Evolutionary conservation across 2,797 vertebrate genomes (phyloP).

Genomic region (Enteromius anoplus): DNA sequence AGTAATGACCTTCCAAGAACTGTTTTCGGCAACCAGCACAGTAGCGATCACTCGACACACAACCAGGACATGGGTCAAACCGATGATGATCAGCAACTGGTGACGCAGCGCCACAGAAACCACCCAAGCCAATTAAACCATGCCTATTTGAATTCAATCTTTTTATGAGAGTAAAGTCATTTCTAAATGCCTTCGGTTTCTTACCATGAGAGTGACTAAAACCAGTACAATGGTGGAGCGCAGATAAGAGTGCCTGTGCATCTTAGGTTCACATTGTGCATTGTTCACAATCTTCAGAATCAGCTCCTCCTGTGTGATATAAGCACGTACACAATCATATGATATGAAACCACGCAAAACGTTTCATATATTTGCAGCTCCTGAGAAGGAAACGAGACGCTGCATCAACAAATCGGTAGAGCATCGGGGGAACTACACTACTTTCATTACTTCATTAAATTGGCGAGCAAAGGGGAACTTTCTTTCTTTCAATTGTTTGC

Average conservation of each 20-base stretch:
- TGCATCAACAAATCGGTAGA: neutral
- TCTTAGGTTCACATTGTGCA: conserved; percentile 64
- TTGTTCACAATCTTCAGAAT: conserved; percentile 85
- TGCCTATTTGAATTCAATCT: neutral
- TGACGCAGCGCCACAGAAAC: conserved; percentile 43
- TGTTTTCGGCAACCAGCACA: conserved; percentile 72
- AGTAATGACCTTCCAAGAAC: conserved; percentile 69
- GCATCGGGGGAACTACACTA: neutral
- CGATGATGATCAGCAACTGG: conserved; percentile 87
- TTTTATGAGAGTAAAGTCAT: neutral
- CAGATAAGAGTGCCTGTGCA: conserved; percentile 84
- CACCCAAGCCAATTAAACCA: neutral
- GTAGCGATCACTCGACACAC: conserved; percentile 86
- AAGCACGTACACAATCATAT: neutral
- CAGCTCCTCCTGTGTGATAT: conserved; percentile 84
- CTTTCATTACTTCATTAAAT: neutral
- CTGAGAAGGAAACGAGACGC: neutral
- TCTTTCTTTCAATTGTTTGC: neutral
- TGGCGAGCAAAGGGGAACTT: neutral
- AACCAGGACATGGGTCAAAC: conserved; percentile 86
- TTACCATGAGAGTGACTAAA: conserved; percentile 84
- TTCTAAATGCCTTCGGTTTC: neutral
- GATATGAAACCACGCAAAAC: neutral
- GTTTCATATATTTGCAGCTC: neutral
- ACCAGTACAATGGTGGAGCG: conserved; percentile 80